Conservation (phyloP, 2,888 invertebrate genomes). For the Petrolisthes cinctipes region DNA sequence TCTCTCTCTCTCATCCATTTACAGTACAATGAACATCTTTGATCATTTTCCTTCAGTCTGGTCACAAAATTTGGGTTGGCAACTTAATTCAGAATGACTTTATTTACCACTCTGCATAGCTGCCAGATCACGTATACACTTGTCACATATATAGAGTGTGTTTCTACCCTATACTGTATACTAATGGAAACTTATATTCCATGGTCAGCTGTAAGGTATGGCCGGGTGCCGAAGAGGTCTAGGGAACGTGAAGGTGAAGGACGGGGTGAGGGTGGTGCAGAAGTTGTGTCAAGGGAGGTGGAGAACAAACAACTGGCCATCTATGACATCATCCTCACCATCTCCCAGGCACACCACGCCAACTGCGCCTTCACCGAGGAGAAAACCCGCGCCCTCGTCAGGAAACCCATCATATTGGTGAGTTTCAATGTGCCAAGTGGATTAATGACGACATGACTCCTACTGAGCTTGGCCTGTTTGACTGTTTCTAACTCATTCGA, state of each 20-base stretch:
- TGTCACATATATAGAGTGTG: too few species aligned
- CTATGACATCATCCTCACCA: conserved; percentile 72
- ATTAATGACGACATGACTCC: too few species aligned
- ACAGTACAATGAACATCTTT: neutral
- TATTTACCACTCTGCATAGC: neutral
- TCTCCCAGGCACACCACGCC: conserved; percentile 82
- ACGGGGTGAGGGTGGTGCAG: conserved; percentile 60
- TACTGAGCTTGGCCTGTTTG: too few species aligned
- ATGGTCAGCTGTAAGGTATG: conserved; percentile 90
- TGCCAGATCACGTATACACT: too few species aligned
- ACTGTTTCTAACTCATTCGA: too few species aligned
- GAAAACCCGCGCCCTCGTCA: conserved; percentile 78
- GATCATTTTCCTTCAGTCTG: too few species aligned
- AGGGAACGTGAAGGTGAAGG: conserved; percentile 79
- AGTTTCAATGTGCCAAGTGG: conserved; percentile 33
- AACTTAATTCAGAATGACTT: too few species aligned
- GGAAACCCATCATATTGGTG: conserved; percentile 78
- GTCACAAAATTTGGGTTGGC: too few species aligned
- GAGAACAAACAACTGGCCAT: conserved; percentile 71
- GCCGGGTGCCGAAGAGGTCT: conserved; percentile 93
- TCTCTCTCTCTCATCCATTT: neutral
- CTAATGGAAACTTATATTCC: too few species aligned
- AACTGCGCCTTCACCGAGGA: conserved; percentile 92
- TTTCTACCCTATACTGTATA: too few species aligned
- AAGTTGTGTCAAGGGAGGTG: conserved; percentile 65